Evolutionary conservation across 2,797 vertebrate species (phyloP).

Genomic region (Dicrostonyx torquatus): DNA sequence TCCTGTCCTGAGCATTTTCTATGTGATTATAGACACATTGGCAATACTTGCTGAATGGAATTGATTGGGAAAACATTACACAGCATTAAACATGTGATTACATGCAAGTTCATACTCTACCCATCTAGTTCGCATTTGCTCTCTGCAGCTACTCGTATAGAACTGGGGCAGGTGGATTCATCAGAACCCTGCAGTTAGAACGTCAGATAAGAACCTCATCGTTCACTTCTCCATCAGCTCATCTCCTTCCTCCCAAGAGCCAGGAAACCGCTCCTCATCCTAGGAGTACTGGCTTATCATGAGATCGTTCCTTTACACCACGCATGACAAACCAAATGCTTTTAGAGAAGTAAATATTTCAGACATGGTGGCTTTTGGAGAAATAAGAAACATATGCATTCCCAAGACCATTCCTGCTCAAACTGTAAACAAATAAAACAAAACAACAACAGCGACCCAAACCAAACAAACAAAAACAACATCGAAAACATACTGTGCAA

Average conservation of each 20-base stretch:
- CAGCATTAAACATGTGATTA: background rate
- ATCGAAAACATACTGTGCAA: background rate
- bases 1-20: background rate
- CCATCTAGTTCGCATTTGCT: background rate
- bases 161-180: background rate
- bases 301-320: background rate
- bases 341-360: conserved; percentile 7
- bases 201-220: background rate
- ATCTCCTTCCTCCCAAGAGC: background rate
- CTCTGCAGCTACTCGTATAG: background rate
- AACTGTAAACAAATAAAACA: background rate
- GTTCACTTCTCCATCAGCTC: background rate
- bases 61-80: background rate
- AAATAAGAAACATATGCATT: background rate
- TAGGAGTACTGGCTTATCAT: background rate
- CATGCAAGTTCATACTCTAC: background rate
- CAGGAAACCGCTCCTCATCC: background rate
- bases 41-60: background rate
- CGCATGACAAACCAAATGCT: background rate
- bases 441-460: background rate
- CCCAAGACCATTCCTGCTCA: background rate
- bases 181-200: background rate
- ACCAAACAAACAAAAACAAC: background rate
- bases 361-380: background rate
- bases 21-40: background rate